A percentile compares a stretch with the other conserved stretches of the same genome.
Conservation (phyloP, 2,113 vertebrate genomes). For the Saguinus midas region DNA sequence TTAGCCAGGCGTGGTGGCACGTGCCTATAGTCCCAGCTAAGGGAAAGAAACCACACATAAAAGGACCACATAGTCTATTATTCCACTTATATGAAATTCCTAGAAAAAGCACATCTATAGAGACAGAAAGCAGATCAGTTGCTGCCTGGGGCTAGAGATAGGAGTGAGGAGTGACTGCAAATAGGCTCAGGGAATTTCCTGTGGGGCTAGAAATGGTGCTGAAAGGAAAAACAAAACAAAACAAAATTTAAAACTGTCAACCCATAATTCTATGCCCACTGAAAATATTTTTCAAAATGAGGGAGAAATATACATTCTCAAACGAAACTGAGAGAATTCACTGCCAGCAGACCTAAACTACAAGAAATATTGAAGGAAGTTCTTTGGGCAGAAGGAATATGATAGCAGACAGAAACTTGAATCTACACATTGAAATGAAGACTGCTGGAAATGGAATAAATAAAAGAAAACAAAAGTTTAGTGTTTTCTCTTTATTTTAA, state of each 20-base stretch:
- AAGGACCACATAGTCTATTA: not conserved
- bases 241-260: not conserved
- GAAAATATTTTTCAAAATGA: constrained; percentile 42
- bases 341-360: not conserved
- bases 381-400: not conserved
- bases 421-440: not conserved
- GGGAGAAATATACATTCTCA: not conserved
- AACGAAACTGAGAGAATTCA: not conserved
- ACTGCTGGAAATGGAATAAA: not conserved
- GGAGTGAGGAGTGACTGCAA: not conserved
- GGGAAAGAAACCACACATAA: not conserved
- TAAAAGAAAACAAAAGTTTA: not conserved
- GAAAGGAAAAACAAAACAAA: not conserved
- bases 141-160: not conserved
- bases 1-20: too few relatives aligned
- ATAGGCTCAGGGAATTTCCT: not conserved
- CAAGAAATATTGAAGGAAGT: not conserved
- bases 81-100: not conserved
- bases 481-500: not conserved
- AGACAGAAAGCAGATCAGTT: not conserved
- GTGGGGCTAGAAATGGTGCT: not conserved
- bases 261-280: not conserved
- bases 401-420: not conserved
- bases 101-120: not conserved
- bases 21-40: not conserved